Percentiles rank a stretch among this genome's conserved stretches.
Conservation (phyloP, 2,888 invertebrate genomes). For the Apamea sordens region DNA sequence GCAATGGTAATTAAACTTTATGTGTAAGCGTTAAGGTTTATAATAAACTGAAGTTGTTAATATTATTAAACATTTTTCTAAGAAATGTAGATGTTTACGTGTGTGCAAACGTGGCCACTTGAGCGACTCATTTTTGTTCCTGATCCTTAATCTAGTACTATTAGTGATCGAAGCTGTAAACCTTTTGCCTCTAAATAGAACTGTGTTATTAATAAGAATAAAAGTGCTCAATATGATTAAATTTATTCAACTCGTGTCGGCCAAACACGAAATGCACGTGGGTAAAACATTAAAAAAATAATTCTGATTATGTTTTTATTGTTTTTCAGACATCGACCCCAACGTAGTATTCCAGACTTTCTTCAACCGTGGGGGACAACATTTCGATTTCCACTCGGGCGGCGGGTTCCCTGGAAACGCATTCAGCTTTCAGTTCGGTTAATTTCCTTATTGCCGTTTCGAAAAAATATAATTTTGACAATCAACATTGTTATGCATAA, state of each 20-base stretch:
- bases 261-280: background rate
- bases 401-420: conserved; percentile 90
- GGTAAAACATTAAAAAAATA: background rate
- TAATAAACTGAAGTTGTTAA: too few relatives aligned
- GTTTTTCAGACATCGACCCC: conserved; percentile 94
- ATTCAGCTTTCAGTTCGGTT: conserved; percentile 93
- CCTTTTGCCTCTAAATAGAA: background rate
- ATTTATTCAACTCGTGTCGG: background rate
- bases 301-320: conserved; percentile 51
- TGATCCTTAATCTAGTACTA: too few relatives aligned
- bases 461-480: conserved; percentile 49
- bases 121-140: too few relatives aligned
- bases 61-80: too few relatives aligned
- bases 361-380: conserved; percentile 91
- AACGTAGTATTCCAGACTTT: conserved; percentile 96
- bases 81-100: too few relatives aligned
- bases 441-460: conserved; percentile 70
- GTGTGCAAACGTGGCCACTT: too few relatives aligned
- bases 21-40: too few relatives aligned
- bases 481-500: conserved; percentile 59
- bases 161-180: too few relatives aligned
- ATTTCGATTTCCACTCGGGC: conserved; percentile 89
- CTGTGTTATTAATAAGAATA: background rate
- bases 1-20: too few relatives aligned
- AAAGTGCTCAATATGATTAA: background rate